Evolutionary conservation across 1,140 invertebrate species (phyloP).

Genomic region (Steinernema feltiae): DNA sequence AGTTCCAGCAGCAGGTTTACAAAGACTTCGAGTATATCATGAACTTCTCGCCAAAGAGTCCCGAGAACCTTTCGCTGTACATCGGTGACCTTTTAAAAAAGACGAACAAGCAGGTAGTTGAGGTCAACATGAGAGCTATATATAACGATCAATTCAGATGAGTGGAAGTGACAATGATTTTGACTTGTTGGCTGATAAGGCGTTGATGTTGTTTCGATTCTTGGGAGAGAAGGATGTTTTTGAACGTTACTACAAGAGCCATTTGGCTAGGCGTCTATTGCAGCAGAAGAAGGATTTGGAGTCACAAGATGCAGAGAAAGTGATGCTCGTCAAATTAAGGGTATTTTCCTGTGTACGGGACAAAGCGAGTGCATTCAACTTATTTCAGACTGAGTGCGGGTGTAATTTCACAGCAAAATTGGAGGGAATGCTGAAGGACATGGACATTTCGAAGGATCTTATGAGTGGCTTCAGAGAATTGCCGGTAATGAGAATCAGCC

Average conservation of each 20-base stretch:
- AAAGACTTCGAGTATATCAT: background rate
- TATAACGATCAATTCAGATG: background rate
- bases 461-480: background rate
- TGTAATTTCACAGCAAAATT: constrained; percentile 92
- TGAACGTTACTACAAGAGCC: background rate
- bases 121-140: background rate
- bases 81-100: background rate
- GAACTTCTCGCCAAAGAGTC: background rate
- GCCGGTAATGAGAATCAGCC: background rate
- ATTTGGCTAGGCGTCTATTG: background rate
- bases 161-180: background rate
- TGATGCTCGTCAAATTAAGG: constrained; percentile 40
- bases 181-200: too few species aligned
- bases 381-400: constrained; percentile 71
- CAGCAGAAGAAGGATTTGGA: background rate
- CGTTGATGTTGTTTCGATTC: background rate
- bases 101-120: background rate
- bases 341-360: too few species aligned
- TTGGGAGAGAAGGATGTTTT: background rate
- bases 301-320: constrained; percentile 44
- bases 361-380: background rate
- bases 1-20: background rate
- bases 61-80: background rate
- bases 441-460: background rate
- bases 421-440: constrained; percentile 97